These are phyloP conservation scores for Apostichopus parvimensis DNA, from an alignment of 35 echinoderm and acorn worm species.

Conservation along the genomic window DNA sequence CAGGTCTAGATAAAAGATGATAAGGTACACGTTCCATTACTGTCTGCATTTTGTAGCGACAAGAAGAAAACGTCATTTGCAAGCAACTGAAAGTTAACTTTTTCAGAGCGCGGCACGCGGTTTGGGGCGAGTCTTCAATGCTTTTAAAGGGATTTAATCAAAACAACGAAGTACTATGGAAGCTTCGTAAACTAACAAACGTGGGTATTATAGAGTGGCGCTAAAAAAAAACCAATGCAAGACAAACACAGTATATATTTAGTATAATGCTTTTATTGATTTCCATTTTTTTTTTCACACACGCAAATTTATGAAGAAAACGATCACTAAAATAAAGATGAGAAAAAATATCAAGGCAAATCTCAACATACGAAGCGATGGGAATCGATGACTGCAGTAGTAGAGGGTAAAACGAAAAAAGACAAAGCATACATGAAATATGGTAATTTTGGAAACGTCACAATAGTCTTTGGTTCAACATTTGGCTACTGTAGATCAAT, in stretches of 20 bases:
- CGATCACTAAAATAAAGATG: conserved; percentile 17
- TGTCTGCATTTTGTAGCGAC: not conserved
- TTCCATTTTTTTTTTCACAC: conserved; percentile 34
- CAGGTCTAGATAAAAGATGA: no score
- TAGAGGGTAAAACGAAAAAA: not conserved
- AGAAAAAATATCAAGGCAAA: conserved; percentile 18
- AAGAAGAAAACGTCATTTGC: not conserved
- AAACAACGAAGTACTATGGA: not conserved
- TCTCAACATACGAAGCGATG: not conserved
- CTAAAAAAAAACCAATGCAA: not conserved
- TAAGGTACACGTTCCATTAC: no score
- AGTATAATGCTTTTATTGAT: conserved; percentile 39
- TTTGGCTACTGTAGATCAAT: no score
- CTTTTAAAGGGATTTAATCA: not conserved
- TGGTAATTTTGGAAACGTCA: not conserved
- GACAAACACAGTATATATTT: not conserved
- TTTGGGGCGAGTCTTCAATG: no score
- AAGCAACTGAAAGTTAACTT: no score
- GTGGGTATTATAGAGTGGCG: no score
- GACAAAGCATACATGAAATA: not conserved
- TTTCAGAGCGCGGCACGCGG: no score
- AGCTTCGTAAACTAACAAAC: no score
- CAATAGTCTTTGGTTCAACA: not conserved
- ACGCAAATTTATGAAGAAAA: conserved; percentile 17
- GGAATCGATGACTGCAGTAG: not conserved